phyloP scores from a whole-genome alignment of 2,797 vertebrate genomes.

The Syndactyla subalaris region DNA sequence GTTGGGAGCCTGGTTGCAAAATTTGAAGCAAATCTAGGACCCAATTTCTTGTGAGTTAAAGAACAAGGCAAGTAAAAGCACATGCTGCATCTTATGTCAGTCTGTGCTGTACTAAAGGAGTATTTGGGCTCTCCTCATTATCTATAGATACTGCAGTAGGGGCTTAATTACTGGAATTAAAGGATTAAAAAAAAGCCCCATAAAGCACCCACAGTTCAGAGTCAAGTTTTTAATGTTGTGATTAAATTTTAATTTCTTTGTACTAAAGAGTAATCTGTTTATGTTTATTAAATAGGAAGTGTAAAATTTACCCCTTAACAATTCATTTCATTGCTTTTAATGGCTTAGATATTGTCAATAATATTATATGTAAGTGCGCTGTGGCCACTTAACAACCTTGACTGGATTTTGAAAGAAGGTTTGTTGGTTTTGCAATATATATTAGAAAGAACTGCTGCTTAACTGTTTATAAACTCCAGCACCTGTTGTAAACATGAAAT shows the following conservation, averaged over 20 bases:
- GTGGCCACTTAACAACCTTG: conserved; percentile 33
- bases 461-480: not conserved
- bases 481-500: conserved; percentile 13
- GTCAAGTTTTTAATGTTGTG: not conserved
- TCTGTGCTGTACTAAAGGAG: not conserved
- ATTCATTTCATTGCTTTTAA: conserved; percentile 50
- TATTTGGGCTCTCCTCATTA: not conserved
- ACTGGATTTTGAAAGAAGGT: conserved; percentile 11
- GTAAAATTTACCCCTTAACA: conserved; percentile 35
- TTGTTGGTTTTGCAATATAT: not conserved
- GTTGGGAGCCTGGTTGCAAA: not conserved
- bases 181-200: not conserved
- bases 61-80: not conserved
- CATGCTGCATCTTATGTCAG: not conserved
- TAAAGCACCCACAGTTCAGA: not conserved
- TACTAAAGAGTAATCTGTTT: conserved; percentile 31
- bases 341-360: conserved; percentile 18
- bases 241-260: conserved; percentile 62
- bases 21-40: not conserved
- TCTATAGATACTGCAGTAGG: not conserved
- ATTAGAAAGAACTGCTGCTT: not conserved
- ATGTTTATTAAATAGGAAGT: conserved; percentile 59
- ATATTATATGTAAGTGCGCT: not conserved
- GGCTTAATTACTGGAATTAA: conserved; percentile 7
- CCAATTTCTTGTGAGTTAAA: not conserved